Percentiles rank a stretch among this genome's conserved stretches.
These are phyloP conservation scores for Sericinus montela DNA, from an alignment of 2,888 invertebrate genomes.

Conservation along the genomic window DNA sequence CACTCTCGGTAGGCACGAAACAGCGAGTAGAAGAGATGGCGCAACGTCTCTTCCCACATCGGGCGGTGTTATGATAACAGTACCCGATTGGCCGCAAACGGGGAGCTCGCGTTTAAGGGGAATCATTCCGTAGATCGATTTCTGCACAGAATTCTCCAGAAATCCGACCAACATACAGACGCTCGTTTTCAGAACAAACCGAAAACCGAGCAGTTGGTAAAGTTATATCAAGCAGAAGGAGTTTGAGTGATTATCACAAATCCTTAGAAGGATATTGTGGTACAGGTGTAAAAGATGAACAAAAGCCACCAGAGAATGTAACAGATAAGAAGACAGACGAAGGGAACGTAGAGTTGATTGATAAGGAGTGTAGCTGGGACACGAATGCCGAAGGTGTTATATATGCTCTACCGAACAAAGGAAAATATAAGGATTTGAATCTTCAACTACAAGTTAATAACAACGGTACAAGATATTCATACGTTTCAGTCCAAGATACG, in stretches of 20 bases:
- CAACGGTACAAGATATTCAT: slow-evolving; percentile 69
- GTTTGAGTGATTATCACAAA: slow-evolving; percentile 68
- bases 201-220: slow-evolving; percentile 60
- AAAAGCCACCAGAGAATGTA: slow-evolving; percentile 30
- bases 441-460: slow-evolving; percentile 71
- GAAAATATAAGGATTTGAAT: slow-evolving; percentile 72
- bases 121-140: slow-evolving; percentile 57
- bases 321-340: slow-evolving; percentile 57
- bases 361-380: slow-evolving; percentile 80
- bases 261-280: slow-evolving; percentile 59
- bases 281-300: slow-evolving; percentile 46
- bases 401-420: slow-evolving; percentile 73
- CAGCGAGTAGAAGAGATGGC: slow-evolving; percentile 53
- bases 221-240: slow-evolving; percentile 68
- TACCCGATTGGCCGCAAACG: slow-evolving; percentile 80
- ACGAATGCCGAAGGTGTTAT: slow-evolving; percentile 76
- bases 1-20: slow-evolving; percentile 66
- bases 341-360: slow-evolving; percentile 66
- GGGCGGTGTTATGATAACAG: slow-evolving; percentile 81
- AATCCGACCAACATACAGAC: slow-evolving; percentile 65
- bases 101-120: slow-evolving; percentile 47
- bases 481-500: slow-evolving; percentile 69
- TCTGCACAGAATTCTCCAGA: slow-evolving; percentile 71
- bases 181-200: slow-evolving; percentile 71
- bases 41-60: slow-evolving; percentile 68